Conservation (phyloP, 1,140 invertebrate genomes). For the Triops longicaudatus region DNA sequence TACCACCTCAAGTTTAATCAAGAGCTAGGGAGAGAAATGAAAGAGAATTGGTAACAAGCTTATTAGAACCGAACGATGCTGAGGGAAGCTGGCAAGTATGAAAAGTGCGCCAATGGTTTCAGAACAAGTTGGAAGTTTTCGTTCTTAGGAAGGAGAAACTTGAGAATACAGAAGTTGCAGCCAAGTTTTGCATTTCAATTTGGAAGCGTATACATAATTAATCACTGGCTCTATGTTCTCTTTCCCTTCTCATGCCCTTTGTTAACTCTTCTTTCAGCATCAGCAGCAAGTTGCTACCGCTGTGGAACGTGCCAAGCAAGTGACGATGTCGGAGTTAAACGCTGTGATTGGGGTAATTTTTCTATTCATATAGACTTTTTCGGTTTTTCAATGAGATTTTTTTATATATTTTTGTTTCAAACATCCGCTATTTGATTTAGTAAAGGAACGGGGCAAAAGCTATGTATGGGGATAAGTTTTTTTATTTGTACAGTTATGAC, state of each 20-base stretch:
- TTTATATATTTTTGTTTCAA: background rate
- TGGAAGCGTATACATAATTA: constrained; percentile 4
- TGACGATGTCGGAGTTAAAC: constrained; percentile 96
- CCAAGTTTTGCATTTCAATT: constrained; percentile 1
- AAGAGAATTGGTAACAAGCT: no score
- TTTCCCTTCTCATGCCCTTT: background rate
- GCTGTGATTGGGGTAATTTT: constrained; percentile 84
- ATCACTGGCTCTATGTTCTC: background rate
- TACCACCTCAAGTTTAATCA: no score
- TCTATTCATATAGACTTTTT: constrained; percentile 11
- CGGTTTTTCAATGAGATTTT: constrained; percentile 25
- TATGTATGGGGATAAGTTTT: no score
- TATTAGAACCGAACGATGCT: no score
- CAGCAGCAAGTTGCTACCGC: constrained; percentile 97
- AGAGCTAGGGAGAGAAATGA: no score
- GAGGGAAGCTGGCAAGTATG: no score
- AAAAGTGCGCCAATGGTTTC: no score
- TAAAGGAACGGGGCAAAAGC: no score
- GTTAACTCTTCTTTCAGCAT: constrained; percentile 49
- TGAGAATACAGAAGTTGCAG: background rate
- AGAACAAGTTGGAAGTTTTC: no score
- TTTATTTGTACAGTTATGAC: constrained; percentile 17
- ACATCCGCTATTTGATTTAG: no score
- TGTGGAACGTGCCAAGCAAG: constrained; percentile 96
- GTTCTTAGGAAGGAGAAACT: no score